phyloP scores from a whole-genome alignment of 2,113 vertebrate genomes.

The Oxygymnocypris stewartii region DNA sequence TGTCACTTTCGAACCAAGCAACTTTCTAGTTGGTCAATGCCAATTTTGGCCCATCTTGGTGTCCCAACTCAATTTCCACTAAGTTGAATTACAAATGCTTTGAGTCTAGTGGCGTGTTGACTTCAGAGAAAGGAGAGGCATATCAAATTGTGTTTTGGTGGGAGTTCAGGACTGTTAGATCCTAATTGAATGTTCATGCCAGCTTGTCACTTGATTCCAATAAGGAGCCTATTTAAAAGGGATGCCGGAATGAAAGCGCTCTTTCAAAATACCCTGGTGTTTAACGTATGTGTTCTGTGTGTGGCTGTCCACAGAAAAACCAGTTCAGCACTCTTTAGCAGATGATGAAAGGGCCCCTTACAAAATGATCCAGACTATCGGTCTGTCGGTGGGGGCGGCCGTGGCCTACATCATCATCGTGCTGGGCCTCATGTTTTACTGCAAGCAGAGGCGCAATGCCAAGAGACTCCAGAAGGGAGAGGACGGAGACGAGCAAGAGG shows the following conservation, averaged over 20 bases:
- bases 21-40: neutral
- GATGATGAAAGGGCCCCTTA: slow-evolving; percentile 79
- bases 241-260: neutral
- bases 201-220: slow-evolving; percentile 14
- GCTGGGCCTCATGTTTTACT: slow-evolving; percentile 91
- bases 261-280: neutral
- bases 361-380: slow-evolving; percentile 91
- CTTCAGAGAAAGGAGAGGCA: neutral
- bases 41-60: neutral
- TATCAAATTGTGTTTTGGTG: neutral
- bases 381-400: slow-evolving; percentile 84
- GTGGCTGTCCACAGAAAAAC: slow-evolving; percentile 75
- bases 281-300: slow-evolving; percentile 26
- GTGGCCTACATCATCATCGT: slow-evolving; percentile 89
- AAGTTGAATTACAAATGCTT: neutral
- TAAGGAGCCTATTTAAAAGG: neutral
- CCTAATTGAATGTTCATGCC: slow-evolving; percentile 6
- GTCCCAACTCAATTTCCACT: neutral
- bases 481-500: slow-evolving; percentile 83
- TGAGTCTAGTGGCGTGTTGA: neutral
- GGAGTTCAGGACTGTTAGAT: neutral
- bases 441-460: slow-evolving; percentile 86
- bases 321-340: slow-evolving; percentile 63
- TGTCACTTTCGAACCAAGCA: neutral
- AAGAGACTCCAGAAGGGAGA: slow-evolving; percentile 81